Evolutionary conservation across 2,888 invertebrate species (phyloP), one percentile per base, ranked within the genome.

Genomic region (Cremastinae sp.): DNA sequence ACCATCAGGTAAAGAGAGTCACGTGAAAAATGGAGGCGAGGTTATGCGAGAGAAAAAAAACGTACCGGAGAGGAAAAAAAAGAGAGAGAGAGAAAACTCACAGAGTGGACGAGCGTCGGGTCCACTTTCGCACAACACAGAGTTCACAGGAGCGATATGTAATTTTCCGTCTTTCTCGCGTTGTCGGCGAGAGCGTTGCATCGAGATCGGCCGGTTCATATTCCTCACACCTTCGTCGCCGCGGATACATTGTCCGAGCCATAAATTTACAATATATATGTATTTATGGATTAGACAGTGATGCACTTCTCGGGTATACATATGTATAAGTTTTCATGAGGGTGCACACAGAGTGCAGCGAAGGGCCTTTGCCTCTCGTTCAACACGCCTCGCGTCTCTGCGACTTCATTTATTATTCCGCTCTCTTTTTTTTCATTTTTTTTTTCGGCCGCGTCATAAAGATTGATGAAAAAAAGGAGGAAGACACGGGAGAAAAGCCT

Each of bases 181-280:
- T 28, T 28, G 12, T 41, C 43, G 34, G 51, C 43, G 41, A 53
- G 7, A 65, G 43, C 54, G 34, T 43, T 54, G 54, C 65, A 65
- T 45, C 65, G 53, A 65, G 9, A 51, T 54, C 14, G 41, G 51
- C 20, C 20, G 12, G 51, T 20, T 65, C 65, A 43, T 16, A 53
- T 22, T 41, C 65, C 53, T 43, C 12, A 28, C 53, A 38, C 65
- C 41, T 38, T 8, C 10, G 28, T 43, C 43, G 18, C 43, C n/a
- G 10, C 16, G 2, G 64, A 78, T 71, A 76, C 74, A 75, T 62
- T 74, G 70, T 78, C 68, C 76, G 20, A 61, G 73, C 79, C 64
- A 80, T 80, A 80, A 80, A 80, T 81, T 80, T 79, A 81, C 81
- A 81, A 81, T 81, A 81, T 81, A 80, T 81, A 81, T 81, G 81